A percentile compares a stretch with the other conserved stretches of the same genome.
Evolutionary conservation across 1,140 invertebrate species (phyloP).

Genomic region (Mamestra configurata): DNA sequence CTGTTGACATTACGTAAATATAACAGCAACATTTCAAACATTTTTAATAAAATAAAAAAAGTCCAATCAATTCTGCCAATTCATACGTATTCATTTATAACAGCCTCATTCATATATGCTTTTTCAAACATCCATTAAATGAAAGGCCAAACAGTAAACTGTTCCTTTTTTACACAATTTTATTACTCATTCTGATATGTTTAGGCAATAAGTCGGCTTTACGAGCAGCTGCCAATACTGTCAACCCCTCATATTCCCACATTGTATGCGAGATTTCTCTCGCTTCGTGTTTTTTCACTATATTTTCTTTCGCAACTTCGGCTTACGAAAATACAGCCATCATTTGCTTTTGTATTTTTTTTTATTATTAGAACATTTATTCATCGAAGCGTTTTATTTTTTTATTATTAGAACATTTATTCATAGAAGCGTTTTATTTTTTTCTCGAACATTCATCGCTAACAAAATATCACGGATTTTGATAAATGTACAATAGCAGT

Average conservation of each 20-base stretch:
- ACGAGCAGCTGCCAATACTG: slow-evolving; percentile 58
- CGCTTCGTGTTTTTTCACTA: slow-evolving; percentile 23
- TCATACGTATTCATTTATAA: slow-evolving; percentile 1
- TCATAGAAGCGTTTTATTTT: background rate
- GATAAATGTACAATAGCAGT: slow-evolving; percentile 23
- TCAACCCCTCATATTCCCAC: slow-evolving; percentile 49
- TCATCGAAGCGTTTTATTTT: background rate
- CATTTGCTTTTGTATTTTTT: slow-evolving; percentile 20
- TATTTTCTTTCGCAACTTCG: slow-evolving; percentile 24
- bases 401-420: slow-evolving; percentile 1
- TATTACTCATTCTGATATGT: slow-evolving; percentile 60
- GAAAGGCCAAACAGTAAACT: slow-evolving; percentile 19
- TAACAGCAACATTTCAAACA: background rate
- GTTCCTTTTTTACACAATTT: slow-evolving; percentile 43
- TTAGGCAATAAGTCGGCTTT: slow-evolving; percentile 60
- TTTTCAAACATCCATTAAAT: slow-evolving; percentile 37
- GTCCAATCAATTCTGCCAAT: background rate
- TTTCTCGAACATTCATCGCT: background rate
- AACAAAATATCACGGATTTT: slow-evolving; percentile 5
- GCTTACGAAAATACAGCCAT: slow-evolving; percentile 23
- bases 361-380: slow-evolving; percentile 3
- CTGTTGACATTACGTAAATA: background rate
- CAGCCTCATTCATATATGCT: slow-evolving; percentile 16
- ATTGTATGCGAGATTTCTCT: slow-evolving; percentile 33
- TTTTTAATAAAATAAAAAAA: background rate